A percentile compares a stretch with the other conserved stretches of the same genome.
phyloP scores from a whole-genome alignment of 2,888 invertebrate genomes.

The Euplagia quadripunctaria region DNA sequence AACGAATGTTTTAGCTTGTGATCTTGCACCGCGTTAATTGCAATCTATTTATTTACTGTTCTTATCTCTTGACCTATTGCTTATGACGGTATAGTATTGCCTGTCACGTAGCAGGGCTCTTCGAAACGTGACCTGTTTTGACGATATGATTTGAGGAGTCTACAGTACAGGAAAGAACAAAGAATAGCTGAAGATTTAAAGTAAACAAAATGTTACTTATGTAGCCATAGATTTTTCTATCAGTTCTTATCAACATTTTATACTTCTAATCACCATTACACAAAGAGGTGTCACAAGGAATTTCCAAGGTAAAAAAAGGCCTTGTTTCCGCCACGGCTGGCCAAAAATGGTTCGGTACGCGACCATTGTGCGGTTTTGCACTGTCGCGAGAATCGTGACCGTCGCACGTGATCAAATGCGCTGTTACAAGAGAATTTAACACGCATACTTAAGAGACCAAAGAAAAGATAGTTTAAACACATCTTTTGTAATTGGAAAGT shows the following conservation, averaged over 20 bases:
- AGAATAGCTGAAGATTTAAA: background rate
- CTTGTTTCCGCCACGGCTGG: conserved; percentile 68
- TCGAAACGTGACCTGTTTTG: background rate
- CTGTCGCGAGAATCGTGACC: conserved; percentile 56
- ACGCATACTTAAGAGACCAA: conserved; percentile 45
- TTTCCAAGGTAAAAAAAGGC: conserved; percentile 70
- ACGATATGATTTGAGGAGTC: background rate
- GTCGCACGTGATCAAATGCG: conserved; percentile 74
- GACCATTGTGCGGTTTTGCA: conserved; percentile 73
- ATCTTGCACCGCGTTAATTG: conserved; percentile 77
- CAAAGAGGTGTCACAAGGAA: conserved; percentile 74
- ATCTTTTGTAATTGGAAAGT: conserved; percentile 73
- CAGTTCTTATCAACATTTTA: conserved; percentile 16
- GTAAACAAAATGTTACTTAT: background rate
- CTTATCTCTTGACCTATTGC: background rate
- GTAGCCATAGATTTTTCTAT: conserved; percentile 17
- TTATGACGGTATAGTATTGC: background rate
- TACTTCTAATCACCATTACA: conserved; percentile 59
- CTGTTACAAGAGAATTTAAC: conserved; percentile 50
- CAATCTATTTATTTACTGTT: conserved; percentile 54
- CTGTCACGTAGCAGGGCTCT: background rate
- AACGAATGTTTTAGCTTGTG: conserved; percentile 82
- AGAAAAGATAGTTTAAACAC: conserved; percentile 53
- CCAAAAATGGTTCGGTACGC: conserved; percentile 72
- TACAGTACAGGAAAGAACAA: background rate